Evolutionary conservation across 2,113 vertebrate species (phyloP), one percentile per base, ranked within the genome.

Genomic region (Fulmarus glacialis): DNA sequence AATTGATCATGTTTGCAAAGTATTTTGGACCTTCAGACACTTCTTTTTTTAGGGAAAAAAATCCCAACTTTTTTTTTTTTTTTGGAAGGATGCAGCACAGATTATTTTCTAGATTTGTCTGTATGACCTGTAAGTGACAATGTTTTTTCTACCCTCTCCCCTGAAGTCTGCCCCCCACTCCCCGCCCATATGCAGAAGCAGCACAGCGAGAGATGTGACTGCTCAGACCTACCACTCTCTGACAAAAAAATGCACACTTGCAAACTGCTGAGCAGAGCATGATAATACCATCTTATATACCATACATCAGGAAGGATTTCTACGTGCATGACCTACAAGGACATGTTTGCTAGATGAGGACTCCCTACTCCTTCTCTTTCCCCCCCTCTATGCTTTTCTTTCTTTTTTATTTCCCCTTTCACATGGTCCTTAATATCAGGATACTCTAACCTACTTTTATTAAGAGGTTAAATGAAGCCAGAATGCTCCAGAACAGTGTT

Each of bases 391-490:
- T 40, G 22, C 9, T 63, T 62, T 67, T 20, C n/a, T 63, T 38
- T 16, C 15, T 64, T 30, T 27, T 26, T 52, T 50, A 19, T 24
- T 12, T 7, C 42, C 8, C 26, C 5, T 3, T 50, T 85, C 34
- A 30, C 13, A 7, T 4, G 21, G 60, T 47, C 68, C 88, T 95
- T 95, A 87, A 62, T 58, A 93, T 75, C 64, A 68, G 53, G 45
- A 89, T 94, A 40, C 45, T 84, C 67, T 90, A 77, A 89, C 82
- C 78, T 91, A 36, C 67, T 97, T 96, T 95, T 82, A 82, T 93
- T 73, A 94, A 89, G 94, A 97, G 82, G 91, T 92, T 97, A 97
- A 96, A 97, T 87, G 96, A 91, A 97, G 87, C 85, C 89, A 73
- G 88, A 93, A 91, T 75, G 82, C 87, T 91, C 75, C 80, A 95